Evolutionary conservation across 2,113 vertebrate species (phyloP).

Genomic region (Phaethornis superciliosus): DNA sequence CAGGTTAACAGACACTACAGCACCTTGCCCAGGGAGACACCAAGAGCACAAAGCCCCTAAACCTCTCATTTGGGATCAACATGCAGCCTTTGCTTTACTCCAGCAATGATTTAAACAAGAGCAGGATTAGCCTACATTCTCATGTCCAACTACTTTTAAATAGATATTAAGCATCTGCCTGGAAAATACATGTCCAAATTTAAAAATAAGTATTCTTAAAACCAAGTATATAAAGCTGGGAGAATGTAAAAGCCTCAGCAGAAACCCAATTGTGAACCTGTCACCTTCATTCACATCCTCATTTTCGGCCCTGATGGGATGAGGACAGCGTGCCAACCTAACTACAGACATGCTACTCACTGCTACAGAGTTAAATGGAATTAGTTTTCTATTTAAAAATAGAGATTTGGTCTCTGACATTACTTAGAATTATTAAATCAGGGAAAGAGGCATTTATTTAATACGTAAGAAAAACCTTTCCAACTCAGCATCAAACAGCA

Average conservation of each 20-base stretch:
- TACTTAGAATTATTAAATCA: not conserved
- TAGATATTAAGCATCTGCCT: not conserved
- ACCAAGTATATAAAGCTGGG: not conserved
- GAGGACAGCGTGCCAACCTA: not conserved
- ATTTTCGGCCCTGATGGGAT: not conserved
- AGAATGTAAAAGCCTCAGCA: not conserved
- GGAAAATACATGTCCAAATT: not conserved
- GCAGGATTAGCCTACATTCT: not conserved
- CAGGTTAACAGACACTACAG: not conserved
- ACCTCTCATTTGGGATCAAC: not conserved
- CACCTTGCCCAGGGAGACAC: not conserved
- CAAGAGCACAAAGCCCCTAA: not conserved
- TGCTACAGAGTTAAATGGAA: not conserved
- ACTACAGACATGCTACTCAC: not conserved
- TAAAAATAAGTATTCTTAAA: not conserved
- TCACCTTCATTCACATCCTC: not conserved
- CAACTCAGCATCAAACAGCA: not conserved
- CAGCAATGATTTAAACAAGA: not conserved
- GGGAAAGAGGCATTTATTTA: not conserved
- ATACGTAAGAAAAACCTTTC: not conserved
- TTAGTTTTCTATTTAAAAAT: not conserved
- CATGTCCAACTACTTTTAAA: not conserved
- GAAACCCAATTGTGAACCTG: not conserved
- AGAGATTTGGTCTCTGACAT: not conserved
- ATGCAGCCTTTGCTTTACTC: not conserved